These are phyloP conservation scores for Heliconius hermathena DNA, from an alignment of 1,140 invertebrate genomes.

Conservation along the genomic window DNA sequence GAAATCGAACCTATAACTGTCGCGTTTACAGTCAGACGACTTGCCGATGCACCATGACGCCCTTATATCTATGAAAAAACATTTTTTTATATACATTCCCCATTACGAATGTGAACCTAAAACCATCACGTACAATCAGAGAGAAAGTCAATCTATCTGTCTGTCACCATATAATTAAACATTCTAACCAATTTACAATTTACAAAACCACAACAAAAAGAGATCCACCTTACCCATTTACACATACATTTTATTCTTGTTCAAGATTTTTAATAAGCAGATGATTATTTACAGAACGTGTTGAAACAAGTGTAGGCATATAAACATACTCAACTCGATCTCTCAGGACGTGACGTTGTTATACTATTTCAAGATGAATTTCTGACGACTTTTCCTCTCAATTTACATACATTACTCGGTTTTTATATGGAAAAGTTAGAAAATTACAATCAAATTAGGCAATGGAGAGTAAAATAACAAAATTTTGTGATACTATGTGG, in stretches of 20 bases:
- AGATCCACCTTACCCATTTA: not conserved
- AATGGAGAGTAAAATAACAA: not conserved
- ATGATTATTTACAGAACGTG: slow-evolving; percentile 43
- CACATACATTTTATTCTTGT: slow-evolving; percentile 10
- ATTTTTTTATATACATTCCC: no score
- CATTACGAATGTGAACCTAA: no score
- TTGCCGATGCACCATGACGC: no score
- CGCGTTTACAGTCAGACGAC: no score
- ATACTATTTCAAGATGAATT: not conserved
- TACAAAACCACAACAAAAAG: not conserved
- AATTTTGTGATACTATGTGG: slow-evolving; percentile 12
- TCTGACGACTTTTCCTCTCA: not conserved
- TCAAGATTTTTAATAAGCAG: slow-evolving; percentile 40
- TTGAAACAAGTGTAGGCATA: slow-evolving; percentile 45
- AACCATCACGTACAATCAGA: no score
- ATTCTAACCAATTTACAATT: not conserved
- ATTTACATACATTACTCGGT: not conserved
- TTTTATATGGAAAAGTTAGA: not conserved
- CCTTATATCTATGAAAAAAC: no score
- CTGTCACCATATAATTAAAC: not conserved
- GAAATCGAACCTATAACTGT: no score
- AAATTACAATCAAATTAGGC: not conserved
- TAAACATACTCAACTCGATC: slow-evolving; percentile 44
- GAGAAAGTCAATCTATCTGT: no score
- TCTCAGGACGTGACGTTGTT: slow-evolving; percentile 35